Evolutionary conservation across 2,797 vertebrate genomes (phyloP).

Genomic region (Squalus acanthias): DNA sequence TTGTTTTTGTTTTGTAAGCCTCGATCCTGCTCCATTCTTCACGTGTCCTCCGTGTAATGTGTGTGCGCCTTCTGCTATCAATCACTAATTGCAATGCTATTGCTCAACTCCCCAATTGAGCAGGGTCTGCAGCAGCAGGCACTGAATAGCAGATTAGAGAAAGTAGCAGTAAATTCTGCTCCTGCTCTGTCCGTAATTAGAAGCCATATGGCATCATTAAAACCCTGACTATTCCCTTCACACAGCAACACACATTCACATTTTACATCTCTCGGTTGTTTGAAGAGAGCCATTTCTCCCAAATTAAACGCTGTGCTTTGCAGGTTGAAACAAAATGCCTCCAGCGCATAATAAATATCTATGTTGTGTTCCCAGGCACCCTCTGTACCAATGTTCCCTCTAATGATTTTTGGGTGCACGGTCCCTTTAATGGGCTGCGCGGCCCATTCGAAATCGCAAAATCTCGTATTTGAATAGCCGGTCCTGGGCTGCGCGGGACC

Average conservation of each 20-base stretch:
- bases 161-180: conserved; percentile 26
- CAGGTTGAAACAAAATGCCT: background rate
- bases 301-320: background rate
- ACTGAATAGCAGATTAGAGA: conserved; percentile 19
- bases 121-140: conserved; percentile 12
- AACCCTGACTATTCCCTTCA: conserved; percentile 18
- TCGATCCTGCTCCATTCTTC: background rate
- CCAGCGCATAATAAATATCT: background rate
- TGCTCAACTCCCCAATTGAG: background rate
- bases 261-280: background rate
- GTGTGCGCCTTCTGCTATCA: background rate
- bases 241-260: conserved; percentile 15
- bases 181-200: conserved; percentile 19
- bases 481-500: too few relatives aligned
- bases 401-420: too few relatives aligned
- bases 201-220: conserved; percentile 34
- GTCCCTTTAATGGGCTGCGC: too few relatives aligned
- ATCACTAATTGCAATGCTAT: conserved; percentile 19
- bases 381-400: background rate
- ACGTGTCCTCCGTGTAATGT: background rate
- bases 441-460: too few relatives aligned
- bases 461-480: too few relatives aligned
- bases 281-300: conserved; percentile 2
- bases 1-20: conserved; percentile 2
- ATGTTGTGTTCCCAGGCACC: background rate